A percentile compares a stretch with the other conserved stretches of the same genome.
These are phyloP conservation scores for Trissonchulus latispiculum DNA, from an alignment of 2,888 invertebrate genomes.

Conservation along the genomic window DNA sequence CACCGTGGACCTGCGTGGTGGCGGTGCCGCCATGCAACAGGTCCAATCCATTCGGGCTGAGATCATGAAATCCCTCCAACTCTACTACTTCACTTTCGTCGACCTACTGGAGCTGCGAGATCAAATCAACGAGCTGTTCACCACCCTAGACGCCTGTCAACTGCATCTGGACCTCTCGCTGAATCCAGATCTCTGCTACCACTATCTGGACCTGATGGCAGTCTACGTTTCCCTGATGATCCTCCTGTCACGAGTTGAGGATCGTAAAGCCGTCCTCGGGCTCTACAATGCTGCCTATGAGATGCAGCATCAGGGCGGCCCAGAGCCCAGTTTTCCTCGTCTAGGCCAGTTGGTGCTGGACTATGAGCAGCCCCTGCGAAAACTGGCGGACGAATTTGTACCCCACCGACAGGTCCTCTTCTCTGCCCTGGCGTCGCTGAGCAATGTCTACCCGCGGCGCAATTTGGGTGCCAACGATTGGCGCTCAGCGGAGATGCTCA, in stretches of 20 bases:
- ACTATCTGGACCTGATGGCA: constrained; percentile 84
- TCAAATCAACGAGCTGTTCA: constrained; percentile 54
- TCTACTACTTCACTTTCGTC: constrained; percentile 98
- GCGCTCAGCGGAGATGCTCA: constrained; percentile 66
- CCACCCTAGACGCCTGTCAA: constrained; percentile 92
- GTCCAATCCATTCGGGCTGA: constrained; percentile 78
- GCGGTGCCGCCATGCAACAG: constrained; percentile 43
- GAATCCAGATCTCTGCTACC: constrained; percentile 89
- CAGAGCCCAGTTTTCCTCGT: constrained; percentile 58
- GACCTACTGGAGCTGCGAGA: constrained; percentile 74
- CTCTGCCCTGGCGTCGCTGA: constrained; percentile 74
- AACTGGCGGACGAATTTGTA: constrained; percentile 88
- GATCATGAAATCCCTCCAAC: constrained; percentile 84
- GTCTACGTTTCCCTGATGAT: constrained; percentile 94
- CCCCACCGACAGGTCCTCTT: constrained; percentile 71
- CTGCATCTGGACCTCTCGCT: constrained; percentile 80
- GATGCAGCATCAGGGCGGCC: constrained; percentile 70
- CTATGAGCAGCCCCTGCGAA: constrained; percentile 87
- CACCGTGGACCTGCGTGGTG: constrained; percentile 79
- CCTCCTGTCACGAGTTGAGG: constrained; percentile 90
- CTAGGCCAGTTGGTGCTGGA: constrained; percentile 94
- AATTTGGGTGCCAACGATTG: constrained; percentile 87
- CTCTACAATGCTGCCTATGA: constrained; percentile 96
- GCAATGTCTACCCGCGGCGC: constrained; percentile 72
- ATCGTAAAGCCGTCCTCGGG: constrained; percentile 89